These are phyloP conservation scores for Parazoanthus swiftii DNA, from an alignment of 92 coral and sea anemone genomes.

Conservation along the genomic window DNA sequence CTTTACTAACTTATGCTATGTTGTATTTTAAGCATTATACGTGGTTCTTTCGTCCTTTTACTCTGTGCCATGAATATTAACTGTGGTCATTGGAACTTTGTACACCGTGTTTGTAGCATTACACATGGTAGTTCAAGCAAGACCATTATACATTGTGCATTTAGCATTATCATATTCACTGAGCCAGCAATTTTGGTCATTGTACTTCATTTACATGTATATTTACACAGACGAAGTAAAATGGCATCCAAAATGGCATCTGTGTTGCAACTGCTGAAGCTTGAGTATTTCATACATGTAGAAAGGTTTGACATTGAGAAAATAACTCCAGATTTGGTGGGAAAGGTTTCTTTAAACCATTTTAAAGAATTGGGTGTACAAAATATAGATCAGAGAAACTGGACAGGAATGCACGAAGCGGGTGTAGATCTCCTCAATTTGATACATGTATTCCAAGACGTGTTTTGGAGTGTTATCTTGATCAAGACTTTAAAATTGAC, in stretches of 20 bases:
- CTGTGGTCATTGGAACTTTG: background rate
- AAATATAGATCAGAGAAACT: conserved; percentile 61
- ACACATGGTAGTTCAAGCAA: too few species aligned
- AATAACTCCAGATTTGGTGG: too few species aligned
- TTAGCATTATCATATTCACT: conserved; percentile 25
- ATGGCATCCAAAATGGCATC: too few species aligned
- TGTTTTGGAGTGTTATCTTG: conserved; percentile 53
- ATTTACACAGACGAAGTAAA: too few species aligned
- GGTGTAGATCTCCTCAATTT: conserved; percentile 45
- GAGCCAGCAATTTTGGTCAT: too few species aligned
- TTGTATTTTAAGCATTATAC: conserved; percentile 25
- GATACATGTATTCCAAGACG: conserved; percentile 45
- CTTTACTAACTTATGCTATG: background rate
- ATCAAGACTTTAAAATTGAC: conserved; percentile 60
- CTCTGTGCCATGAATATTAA: background rate
- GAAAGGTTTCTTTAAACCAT: too few species aligned
- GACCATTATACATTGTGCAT: conserved; percentile 28
- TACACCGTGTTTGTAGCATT: conserved; percentile 13
- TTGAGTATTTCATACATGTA: too few species aligned
- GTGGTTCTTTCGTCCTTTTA: conserved; percentile 31
- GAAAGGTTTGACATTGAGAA: too few species aligned
- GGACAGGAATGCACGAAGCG: conserved; percentile 31
- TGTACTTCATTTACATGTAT: too few species aligned
- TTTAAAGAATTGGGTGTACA: conserved; percentile 55
- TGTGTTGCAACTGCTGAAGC: too few species aligned